Evolutionary conservation across 2,113 vertebrate genomes (phyloP).

Genomic region (Azemiops feae): DNA sequence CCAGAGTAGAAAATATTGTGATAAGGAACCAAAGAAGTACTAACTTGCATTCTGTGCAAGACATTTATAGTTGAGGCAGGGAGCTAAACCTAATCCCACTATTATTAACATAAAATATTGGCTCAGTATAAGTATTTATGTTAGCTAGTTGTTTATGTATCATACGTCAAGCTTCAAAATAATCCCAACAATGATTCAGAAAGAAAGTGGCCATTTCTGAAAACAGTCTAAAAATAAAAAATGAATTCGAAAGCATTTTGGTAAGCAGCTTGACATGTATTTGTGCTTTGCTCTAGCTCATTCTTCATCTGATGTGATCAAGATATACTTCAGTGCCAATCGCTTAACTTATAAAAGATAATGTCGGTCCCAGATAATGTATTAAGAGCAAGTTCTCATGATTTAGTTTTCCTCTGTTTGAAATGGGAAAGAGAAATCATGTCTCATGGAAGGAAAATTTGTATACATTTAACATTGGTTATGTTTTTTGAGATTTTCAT

Average conservation of each 20-base stretch:
- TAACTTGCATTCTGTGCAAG: background rate
- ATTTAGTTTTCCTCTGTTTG: background rate
- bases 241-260: background rate
- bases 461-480: background rate
- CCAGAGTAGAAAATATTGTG: background rate
- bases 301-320: slow-evolving; percentile 2
- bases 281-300: background rate
- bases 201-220: background rate
- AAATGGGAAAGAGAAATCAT: background rate
- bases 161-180: background rate
- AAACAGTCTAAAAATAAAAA: background rate
- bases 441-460: background rate
- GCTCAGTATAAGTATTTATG: background rate
- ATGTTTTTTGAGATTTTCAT: background rate
- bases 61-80: background rate
- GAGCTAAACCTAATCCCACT: background rate
- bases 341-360: fast-evolving
- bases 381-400: slow-evolving; percentile 8
- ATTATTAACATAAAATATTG: background rate
- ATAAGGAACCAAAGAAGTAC: background rate
- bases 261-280: background rate
- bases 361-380: slow-evolving; percentile 1
- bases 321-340: background rate
- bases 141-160: background rate
- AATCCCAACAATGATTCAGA: background rate